Evolutionary conservation across 2,888 invertebrate genomes (phyloP).

Genomic region (Cremastobaeus sp.): DNA sequence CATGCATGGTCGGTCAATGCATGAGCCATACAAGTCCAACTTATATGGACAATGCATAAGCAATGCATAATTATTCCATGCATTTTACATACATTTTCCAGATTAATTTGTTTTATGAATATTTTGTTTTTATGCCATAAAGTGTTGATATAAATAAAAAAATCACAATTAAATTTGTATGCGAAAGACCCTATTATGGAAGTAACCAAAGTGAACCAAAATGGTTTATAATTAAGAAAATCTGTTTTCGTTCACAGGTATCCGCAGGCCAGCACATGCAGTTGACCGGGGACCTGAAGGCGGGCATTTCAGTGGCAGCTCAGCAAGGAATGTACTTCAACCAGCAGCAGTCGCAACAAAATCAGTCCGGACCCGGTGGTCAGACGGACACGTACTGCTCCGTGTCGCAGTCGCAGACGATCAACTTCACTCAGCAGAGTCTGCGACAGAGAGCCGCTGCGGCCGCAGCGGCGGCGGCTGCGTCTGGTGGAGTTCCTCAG

Average conservation of each 20-base stretch:
- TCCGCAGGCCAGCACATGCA: conserved; percentile 93
- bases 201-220: too few species aligned
- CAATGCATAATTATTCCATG: too few species aligned
- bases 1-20: too few species aligned
- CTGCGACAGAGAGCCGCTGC: conserved; percentile 81
- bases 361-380: conserved; percentile 63
- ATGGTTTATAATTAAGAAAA: conserved; percentile 6
- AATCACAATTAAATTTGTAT: too few species aligned
- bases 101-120: too few species aligned
- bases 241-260: conserved; percentile 80
- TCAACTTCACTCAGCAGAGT: conserved; percentile 89
- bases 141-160: too few species aligned
- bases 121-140: too few species aligned
- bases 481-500: conserved; percentile 64
- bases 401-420: conserved; percentile 90
- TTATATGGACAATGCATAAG: too few species aligned
- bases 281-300: conserved; percentile 85
- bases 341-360: conserved; percentile 74
- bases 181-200: too few species aligned
- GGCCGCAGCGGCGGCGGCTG: conserved; percentile 76
- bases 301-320: conserved; percentile 88
- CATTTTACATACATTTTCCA: too few species aligned
- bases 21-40: too few species aligned
- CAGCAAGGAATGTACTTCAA: conserved; percentile 90
- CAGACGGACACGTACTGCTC: conserved; percentile 83